These are phyloP conservation scores for Probosciger aterrimus DNA, from an alignment of 2,113 vertebrate species.

Conservation along the genomic window DNA sequence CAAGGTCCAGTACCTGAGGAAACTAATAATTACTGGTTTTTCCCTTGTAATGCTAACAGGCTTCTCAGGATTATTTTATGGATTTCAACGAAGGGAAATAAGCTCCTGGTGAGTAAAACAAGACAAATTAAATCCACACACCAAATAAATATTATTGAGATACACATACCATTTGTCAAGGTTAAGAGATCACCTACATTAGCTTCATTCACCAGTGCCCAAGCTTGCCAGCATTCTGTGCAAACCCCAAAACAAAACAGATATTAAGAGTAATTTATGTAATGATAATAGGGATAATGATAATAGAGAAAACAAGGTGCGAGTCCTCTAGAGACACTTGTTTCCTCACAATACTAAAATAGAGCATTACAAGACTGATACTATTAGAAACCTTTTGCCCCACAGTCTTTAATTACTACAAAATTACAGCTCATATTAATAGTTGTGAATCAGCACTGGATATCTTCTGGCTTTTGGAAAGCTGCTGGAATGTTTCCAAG, in stretches of 20 bases:
- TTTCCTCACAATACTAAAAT: background rate
- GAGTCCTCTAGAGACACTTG: background rate
- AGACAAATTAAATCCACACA: background rate
- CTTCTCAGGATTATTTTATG: background rate
- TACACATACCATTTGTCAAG: conserved; percentile 58
- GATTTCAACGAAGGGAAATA: background rate
- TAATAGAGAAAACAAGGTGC: background rate
- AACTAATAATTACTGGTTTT: background rate
- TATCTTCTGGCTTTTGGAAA: background rate
- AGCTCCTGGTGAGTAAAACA: background rate
- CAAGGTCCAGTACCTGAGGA: background rate
- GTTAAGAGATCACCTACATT: conserved; percentile 48
- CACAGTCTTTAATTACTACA: background rate
- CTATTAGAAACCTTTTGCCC: background rate
- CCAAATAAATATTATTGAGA: background rate
- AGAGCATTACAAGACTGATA: background rate
- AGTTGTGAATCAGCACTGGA: background rate
- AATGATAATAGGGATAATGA: background rate
- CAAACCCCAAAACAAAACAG: background rate
- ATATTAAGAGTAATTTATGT: background rate
- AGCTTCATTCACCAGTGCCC: conserved; percentile 72
- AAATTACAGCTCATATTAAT: background rate
- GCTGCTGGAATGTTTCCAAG: background rate
- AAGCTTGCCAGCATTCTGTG: conserved; percentile 70
- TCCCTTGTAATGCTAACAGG: background rate